phyloP scores from a whole-genome alignment of 1,140 invertebrate species.

The Aphelinus atriplicis region DNA sequence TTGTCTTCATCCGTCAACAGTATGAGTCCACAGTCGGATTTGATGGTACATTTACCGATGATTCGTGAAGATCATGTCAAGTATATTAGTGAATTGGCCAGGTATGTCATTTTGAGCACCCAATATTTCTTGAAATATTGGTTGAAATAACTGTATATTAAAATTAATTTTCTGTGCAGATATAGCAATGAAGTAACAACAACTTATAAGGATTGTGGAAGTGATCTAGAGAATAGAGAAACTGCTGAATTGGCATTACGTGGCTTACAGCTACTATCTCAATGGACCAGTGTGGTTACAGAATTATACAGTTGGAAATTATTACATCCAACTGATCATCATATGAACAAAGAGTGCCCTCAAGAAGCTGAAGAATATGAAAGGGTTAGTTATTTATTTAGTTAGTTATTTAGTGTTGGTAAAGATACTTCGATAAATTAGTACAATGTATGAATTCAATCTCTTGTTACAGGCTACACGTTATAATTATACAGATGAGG shows the following conservation, averaged over 20 bases:
- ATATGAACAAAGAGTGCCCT: constrained; percentile 95
- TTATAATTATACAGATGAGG: constrained; percentile 97
- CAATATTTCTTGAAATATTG: neutral
- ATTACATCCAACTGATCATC: constrained; percentile 96
- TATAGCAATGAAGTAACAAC: constrained; percentile 77
- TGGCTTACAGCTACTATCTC: constrained; percentile 92
- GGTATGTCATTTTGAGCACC: constrained; percentile 68
- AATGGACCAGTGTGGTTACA: constrained; percentile 97
- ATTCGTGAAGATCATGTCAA: constrained; percentile 97
- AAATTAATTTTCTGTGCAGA: constrained; percentile 43
- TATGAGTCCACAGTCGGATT: constrained; percentile 92
- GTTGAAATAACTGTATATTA: constrained; percentile 17
- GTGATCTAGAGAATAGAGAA: constrained; percentile 92
- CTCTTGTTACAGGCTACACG: constrained; percentile 79
- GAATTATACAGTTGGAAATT: constrained; percentile 99
- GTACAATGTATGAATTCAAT: constrained; percentile 23
- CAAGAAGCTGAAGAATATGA: constrained; percentile 99
- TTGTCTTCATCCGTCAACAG: constrained; percentile 80
- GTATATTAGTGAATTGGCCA: constrained; percentile 95
- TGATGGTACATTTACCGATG: constrained; percentile 94
- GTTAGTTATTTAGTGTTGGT: too few relatives aligned
- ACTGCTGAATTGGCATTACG: constrained; percentile 90
- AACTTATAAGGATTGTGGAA: constrained; percentile 92
- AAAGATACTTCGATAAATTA: too few relatives aligned
- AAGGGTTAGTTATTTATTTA: constrained; percentile 70